Conservation (phyloP, 2,113 vertebrate genomes). For the Bos javanicus region DNA sequence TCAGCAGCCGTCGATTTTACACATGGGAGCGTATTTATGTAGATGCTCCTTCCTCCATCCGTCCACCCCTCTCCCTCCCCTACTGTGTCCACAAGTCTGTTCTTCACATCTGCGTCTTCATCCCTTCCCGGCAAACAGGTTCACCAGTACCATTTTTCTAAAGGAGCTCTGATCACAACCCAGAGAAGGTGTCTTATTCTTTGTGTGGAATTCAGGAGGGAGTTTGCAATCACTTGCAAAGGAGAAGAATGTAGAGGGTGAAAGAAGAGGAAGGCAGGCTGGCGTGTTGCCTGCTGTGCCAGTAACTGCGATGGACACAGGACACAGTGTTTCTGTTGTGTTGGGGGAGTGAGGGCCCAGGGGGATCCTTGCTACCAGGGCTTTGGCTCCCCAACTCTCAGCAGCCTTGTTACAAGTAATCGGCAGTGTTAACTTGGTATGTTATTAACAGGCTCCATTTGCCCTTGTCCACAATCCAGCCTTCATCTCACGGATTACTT, state of each 20-base stretch:
- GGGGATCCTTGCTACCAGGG: conserved; percentile 24
- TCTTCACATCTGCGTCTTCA: not conserved
- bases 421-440: conserved; percentile 41
- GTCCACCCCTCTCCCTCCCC: not conserved
- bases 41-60: not conserved
- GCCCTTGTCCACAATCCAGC: conserved; percentile 43
- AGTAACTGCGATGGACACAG: not conserved
- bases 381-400: conserved; percentile 31
- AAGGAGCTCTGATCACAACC: not conserved
- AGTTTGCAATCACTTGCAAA: not conserved
- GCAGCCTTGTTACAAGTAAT: conserved; percentile 49
- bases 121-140: not conserved
- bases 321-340: not conserved
- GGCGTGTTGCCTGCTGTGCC: not conserved
- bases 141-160: not conserved
- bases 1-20: not conserved
- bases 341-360: not conserved
- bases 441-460: conserved; percentile 67
- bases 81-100: not conserved
- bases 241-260: accelerated
- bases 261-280: not conserved
- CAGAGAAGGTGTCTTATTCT: not conserved
- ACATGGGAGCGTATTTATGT: not conserved
- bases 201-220: accelerated
- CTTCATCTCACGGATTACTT: conserved; percentile 59